Evolutionary conservation across 2,888 invertebrate species (phyloP), one percentile per base, ranked within the genome.

Genomic region (Erpobdella octoculata): DNA sequence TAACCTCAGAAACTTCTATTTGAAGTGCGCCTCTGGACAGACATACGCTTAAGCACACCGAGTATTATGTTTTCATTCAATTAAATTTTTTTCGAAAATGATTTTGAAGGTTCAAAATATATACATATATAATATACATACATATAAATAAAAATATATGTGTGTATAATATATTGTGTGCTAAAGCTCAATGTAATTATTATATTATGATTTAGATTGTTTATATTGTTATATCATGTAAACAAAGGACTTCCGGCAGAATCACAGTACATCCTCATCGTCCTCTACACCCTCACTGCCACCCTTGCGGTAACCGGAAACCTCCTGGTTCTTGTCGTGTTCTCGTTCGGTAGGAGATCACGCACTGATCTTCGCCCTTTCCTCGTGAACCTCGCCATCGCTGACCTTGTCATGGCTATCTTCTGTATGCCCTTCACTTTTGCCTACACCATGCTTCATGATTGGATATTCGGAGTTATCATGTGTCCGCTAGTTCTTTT

Each of bases 371-470:
- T 82, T 8, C 75, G 83, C 70, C 77, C 78, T 1, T 93, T 93
- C 82, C 91, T 94, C 79, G 90, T 91, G 80, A 86, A 86, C 78
- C 85, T 94, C 76, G 92, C 93, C 0, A 86, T 93, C 58, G 91
- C 93, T 48, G 94, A 94, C 81, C 89, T 94, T 73, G 84, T 93
- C 72, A 92, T 94, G 89, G 90, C 92, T 0, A 80, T 91, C 33
- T 89, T 94, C 79, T 93, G 94, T 83, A 90, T 94, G 75, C 93
- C 93, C 2, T 93, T 93, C 80, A 90, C 92, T 1, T 92, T 84
- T 77, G 83, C 84, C 8, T 80, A 80, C 78, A 82, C 83, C 48
- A 81, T 85, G 79, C 77, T 84, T 46, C 76, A 78, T 9, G 78
- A 81, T 36, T 86, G 86, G 86, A 79, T 85, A 37, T 86, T 86